These are phyloP conservation scores for Aporophyla nigra DNA, from an alignment of 2,888 invertebrate species.

Conservation along the genomic window DNA sequence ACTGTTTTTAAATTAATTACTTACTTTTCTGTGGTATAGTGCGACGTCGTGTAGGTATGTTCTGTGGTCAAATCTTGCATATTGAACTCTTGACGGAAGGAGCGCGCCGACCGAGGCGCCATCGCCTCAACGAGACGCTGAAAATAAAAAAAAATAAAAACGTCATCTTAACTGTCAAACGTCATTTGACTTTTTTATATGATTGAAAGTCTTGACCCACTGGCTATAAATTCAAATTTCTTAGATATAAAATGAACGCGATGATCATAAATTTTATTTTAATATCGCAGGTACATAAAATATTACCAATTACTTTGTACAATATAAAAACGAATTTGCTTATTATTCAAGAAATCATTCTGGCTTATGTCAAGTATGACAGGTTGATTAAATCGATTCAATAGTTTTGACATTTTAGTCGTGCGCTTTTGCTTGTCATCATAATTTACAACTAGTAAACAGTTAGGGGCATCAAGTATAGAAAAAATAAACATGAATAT, in stretches of 20 bases:
- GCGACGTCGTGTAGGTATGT: slow-evolving; percentile 92
- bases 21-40: slow-evolving; percentile 92
- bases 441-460: slow-evolving; percentile 9
- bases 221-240: not conserved
- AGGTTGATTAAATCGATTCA: slow-evolving; percentile 42
- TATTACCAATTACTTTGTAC: slow-evolving; percentile 1
- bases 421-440: not conserved
- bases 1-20: slow-evolving; percentile 76
- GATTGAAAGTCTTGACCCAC: not conserved
- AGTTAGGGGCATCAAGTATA: not conserved
- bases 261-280: slow-evolving; percentile 10
- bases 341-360: slow-evolving; percentile 38
- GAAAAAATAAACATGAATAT: slow-evolving; percentile 10
- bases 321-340: not conserved
- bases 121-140: slow-evolving; percentile 93
- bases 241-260: not conserved
- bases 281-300: slow-evolving; percentile 9
- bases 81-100: slow-evolving; percentile 96
- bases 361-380: slow-evolving; percentile 21
- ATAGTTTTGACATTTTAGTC: slow-evolving; percentile 19
- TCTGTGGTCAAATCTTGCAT: slow-evolving; percentile 93
- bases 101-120: slow-evolving; percentile 93
- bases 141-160: slow-evolving; percentile 71
- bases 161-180: slow-evolving; percentile 25
- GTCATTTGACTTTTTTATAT: not conserved